Evolutionary conservation across 2,113 vertebrate genomes (phyloP).

Genomic region (Sclerurus mexicanus): DNA sequence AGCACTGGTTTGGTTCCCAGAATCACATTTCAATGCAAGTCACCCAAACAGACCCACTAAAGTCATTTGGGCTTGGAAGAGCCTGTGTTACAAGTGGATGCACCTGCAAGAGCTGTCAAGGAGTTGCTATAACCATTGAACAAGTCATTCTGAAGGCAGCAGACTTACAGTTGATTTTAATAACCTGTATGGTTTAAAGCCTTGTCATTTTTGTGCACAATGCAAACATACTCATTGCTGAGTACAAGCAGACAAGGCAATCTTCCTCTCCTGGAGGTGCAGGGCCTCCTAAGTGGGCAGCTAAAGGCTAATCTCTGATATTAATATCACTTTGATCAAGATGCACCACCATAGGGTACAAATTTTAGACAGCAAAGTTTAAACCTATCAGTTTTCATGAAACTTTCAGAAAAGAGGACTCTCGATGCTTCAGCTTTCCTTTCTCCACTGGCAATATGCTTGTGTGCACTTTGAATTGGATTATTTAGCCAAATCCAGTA

Average conservation of each 20-base stretch:
- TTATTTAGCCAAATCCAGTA: neutral
- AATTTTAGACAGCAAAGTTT: neutral
- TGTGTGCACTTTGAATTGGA: neutral
- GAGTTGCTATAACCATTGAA: neutral
- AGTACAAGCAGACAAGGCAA: neutral
- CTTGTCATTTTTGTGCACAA: neutral
- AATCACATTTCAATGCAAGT: neutral
- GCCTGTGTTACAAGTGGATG: neutral
- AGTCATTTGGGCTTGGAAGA: neutral
- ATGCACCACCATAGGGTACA: neutral
- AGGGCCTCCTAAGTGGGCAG: neutral
- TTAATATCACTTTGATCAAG: neutral
- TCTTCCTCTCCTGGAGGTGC: neutral
- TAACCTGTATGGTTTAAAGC: neutral
- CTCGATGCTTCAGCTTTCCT: neutral
- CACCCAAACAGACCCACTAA: neutral
- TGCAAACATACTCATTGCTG: neutral
- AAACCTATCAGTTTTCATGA: neutral
- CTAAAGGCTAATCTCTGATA: neutral
- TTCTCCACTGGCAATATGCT: neutral
- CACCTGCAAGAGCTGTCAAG: neutral
- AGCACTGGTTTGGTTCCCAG: neutral
- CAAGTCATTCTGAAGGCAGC: neutral
- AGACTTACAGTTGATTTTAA: neutral
- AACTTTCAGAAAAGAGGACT: neutral